Percentiles rank a stretch among this genome's conserved stretches.
Evolutionary conservation across 2,113 vertebrate genomes (phyloP).

Genomic region (Tragelaphus buxtoni): DNA sequence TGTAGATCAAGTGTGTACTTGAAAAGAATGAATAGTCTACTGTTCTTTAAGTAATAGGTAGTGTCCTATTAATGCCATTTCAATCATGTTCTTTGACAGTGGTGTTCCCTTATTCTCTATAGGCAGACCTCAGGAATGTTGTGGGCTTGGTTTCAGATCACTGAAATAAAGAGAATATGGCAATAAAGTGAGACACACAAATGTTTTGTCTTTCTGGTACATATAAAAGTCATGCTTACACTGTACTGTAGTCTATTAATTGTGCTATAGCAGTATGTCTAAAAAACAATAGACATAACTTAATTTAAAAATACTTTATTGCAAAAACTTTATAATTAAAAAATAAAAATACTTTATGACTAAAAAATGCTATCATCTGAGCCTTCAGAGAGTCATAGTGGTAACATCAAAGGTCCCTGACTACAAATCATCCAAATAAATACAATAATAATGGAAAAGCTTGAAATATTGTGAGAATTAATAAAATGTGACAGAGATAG

Average conservation of each 20-base stretch:
- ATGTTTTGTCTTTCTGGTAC: neutral
- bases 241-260: neutral
- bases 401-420: neutral
- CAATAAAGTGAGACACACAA: neutral
- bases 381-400: neutral
- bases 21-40: neutral
- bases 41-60: neutral
- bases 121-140: neutral
- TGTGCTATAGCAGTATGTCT: neutral
- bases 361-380: neutral
- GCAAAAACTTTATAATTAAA: neutral
- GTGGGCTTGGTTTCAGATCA: neutral
- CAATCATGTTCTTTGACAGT: neutral
- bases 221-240: neutral
- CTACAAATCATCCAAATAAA: neutral
- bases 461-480: neutral
- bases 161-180: neutral
- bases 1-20: neutral
- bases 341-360: neutral
- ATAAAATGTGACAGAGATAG: neutral
- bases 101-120: neutral
- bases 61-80: neutral
- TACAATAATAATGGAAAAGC: neutral
- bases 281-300: neutral
- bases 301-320: neutral